Evolutionary conservation across 2,888 invertebrate species (phyloP), one percentile per base, ranked within the genome.

Genomic region (Spodoptera exigua): DNA sequence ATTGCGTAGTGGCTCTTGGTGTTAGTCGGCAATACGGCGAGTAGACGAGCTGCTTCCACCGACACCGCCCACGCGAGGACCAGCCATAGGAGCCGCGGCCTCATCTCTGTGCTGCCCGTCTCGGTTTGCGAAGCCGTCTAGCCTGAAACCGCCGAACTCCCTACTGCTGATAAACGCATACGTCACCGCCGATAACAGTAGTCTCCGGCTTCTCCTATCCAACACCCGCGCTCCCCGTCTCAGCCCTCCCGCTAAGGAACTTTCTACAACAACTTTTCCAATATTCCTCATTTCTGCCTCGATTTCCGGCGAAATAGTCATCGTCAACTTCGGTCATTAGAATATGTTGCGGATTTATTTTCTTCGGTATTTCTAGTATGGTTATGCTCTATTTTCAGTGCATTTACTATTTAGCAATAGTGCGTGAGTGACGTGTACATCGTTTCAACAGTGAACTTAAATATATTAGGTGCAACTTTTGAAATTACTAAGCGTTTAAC

Each of bases 1-100:
- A 95, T 94, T 56, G 94, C 94, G 68, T 92, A 89, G 82, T 95
- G 95, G 82, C 95, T 95, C 75, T 91, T 90, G 43, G 94, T 94
- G 85, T 95, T 92, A 44, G 94, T 94, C 17, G 95, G 95, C 73
- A 95, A 82, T 41, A 95, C 90, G 62, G 88, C 94, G 36, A 95
- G 86, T 35, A 95, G 78, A 14, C 91, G 86, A 34, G 94, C 94
- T 53, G 90, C 88, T 41, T 83, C 79, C 61, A 82, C 85, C 61
- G 79, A 81, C 59, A 81, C 81, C 74, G 74, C 86, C 77, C 81
- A 83, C 68, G 70, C 68, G 71, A 88, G 58, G 70, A 82, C 79
- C 70, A 86, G 66, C 81, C 83, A 86, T 78, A 82, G 67, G 77
- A 87, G 63, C 85, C 81, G 81, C 90, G 89, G 87, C 89, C 86